A percentile compares a stretch with the other conserved stretches of the same genome.
phyloP scores from a whole-genome alignment of 2,888 invertebrate genomes.

The Pherbina coryleti region DNA sequence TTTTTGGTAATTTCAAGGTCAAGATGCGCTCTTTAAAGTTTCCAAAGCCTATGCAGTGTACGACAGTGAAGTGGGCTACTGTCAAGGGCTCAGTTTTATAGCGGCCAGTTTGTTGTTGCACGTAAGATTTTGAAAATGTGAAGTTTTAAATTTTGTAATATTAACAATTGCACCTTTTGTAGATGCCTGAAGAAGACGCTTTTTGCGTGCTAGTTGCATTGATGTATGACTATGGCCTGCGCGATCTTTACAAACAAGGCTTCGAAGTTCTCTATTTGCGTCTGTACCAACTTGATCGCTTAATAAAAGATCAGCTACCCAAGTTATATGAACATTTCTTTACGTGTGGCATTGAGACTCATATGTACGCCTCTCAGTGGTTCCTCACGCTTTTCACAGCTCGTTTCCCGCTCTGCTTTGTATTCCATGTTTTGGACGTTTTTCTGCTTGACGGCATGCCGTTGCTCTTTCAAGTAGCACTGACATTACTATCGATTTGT shows the following conservation, averaged over 20 bases:
- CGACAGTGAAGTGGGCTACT: slow-evolving; percentile 98
- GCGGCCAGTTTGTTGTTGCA: slow-evolving; percentile 96
- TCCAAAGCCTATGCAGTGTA: slow-evolving; percentile 98
- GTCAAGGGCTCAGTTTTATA: slow-evolving; percentile 97
- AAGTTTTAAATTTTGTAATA: background rate
- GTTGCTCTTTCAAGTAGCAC: slow-evolving; percentile 94
- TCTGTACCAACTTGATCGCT: slow-evolving; percentile 92
- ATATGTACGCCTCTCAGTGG: slow-evolving; percentile 99
- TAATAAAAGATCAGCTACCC: slow-evolving; percentile 87
- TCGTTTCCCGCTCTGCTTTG: slow-evolving; percentile 95
- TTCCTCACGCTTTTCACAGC: slow-evolving; percentile 99
- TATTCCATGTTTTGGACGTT: slow-evolving; percentile 97
- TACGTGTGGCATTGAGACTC: slow-evolving; percentile 89
- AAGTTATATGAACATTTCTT: slow-evolving; percentile 86
- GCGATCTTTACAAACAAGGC: slow-evolving; percentile 96
- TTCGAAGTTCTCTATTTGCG: slow-evolving; percentile 96
- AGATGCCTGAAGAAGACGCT: slow-evolving; percentile 99
- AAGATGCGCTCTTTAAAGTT: slow-evolving; percentile 94
- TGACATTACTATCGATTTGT: slow-evolving; percentile 91
- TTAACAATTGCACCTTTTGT: slow-evolving; percentile 37
- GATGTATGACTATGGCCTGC: slow-evolving; percentile 95
- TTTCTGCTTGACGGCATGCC: slow-evolving; percentile 95
- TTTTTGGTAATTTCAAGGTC: slow-evolving; percentile 75
- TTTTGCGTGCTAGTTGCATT: slow-evolving; percentile 96
- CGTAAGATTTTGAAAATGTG: slow-evolving; percentile 74